phyloP scores from a whole-genome alignment of 2,888 invertebrate species.

The Drosophila helvetica region DNA sequence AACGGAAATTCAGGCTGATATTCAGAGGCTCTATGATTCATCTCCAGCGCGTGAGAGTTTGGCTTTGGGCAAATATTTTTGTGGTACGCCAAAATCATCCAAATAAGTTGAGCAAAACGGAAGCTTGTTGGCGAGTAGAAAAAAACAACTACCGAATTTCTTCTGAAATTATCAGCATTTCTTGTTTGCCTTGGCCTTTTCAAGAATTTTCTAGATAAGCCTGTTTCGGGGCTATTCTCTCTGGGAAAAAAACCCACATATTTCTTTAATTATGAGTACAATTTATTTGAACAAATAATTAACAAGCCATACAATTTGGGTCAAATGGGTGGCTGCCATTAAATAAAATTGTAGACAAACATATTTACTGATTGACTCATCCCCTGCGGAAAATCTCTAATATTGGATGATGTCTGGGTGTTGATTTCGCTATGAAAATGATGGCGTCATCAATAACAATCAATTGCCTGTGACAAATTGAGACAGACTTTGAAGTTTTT shows the following conservation, averaged over 20 bases:
- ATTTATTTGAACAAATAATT: constrained; percentile 44
- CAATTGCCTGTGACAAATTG: constrained; percentile 77
- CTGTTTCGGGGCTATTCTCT: not conserved
- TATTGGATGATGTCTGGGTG: constrained; percentile 20
- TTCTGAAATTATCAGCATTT: constrained; percentile 10
- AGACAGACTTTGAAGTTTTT: constrained; percentile 31
- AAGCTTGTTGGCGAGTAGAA: constrained; percentile 29
- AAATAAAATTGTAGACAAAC: constrained; percentile 28
- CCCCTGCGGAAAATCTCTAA: constrained; percentile 27
- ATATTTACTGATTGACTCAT: constrained; percentile 42
- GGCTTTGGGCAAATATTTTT: constrained; percentile 24
- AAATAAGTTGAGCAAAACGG: constrained; percentile 19
- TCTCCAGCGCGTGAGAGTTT: constrained; percentile 27
- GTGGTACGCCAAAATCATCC: not conserved
- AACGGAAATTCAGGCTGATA: constrained; percentile 60
- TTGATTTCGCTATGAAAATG: constrained; percentile 1
- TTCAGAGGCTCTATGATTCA: constrained; percentile 53
- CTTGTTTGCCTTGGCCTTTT: not conserved
- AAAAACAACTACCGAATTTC: constrained; percentile 3
- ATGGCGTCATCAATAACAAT: constrained; percentile 73
- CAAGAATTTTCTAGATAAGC: not conserved
- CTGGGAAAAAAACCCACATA: not conserved
- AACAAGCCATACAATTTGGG: constrained; percentile 54
- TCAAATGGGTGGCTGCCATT: constrained; percentile 55
- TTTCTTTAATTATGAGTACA: constrained; percentile 8